Evolutionary conservation across 2,797 vertebrate species (phyloP), one percentile per base, ranked within the genome.

Genomic region (Geotrypetes seraphini): DNA sequence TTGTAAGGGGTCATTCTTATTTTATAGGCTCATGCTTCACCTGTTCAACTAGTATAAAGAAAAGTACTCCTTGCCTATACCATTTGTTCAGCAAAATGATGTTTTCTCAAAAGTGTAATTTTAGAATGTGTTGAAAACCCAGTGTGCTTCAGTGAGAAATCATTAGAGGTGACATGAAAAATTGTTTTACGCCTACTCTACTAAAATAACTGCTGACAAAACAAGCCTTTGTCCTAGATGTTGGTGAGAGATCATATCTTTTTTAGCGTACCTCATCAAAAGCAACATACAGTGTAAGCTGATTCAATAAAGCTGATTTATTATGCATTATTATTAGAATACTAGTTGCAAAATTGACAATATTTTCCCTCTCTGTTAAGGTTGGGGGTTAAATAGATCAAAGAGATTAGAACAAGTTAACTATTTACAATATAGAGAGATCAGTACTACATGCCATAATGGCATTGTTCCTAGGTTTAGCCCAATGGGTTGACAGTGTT

Each of bases 371-470:
- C 31, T 12, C 30, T 29, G 15, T 38, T 33, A 21, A 34, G 26
- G 43, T n/a, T 4, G 22, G 7, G 14, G 11, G 35, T 26, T 51
- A 32, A 25, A 27, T 18, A 20, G 15, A 11, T 53, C 19, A 24
- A 46, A 39, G 30, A 31, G 5, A 10, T 22, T 32, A 34, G n/a
- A 36, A n/a, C n/a, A n/a, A 4, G 2, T 47, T 62, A 50, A 50
- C 70, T 44, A 35, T 30, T 54, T 13, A 7, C 22, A 21, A 7
- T 26, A 28, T 31, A 32, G 38, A 19, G 31, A 28, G 26, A 48
- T 62, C n/a, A n/a, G n/a, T 44, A 47, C 47, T 47, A 12, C 27
- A 31, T 31, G 33, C 44, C 29, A 19, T 23, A 38, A 49, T 27
- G 37, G 56, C 33, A 35, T 18, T 5, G 37, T 54, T n/a, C n/a